Percentiles rank a stretch among this genome's conserved stretches.
Evolutionary conservation across 2,888 invertebrate genomes (phyloP).

Genomic region (Pediacus dermestoides): DNA sequence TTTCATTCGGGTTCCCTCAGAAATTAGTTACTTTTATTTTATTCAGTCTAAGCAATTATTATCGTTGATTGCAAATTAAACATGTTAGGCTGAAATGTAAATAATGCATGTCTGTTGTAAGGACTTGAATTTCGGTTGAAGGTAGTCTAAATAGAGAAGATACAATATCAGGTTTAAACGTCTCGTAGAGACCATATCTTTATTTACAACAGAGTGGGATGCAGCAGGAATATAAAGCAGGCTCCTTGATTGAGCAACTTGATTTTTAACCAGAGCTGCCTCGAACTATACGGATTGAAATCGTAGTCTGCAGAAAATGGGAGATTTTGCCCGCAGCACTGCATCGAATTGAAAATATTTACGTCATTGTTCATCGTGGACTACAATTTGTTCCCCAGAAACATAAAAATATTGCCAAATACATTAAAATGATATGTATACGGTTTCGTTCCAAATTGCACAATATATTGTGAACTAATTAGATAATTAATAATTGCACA

Average conservation of each 20-base stretch:
- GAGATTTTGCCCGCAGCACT: slow-evolving; percentile 39
- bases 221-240: slow-evolving; percentile 48
- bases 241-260: slow-evolving; percentile 51
- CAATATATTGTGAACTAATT: slow-evolving; percentile 10
- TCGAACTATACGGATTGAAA: slow-evolving; percentile 44
- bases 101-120: too few species aligned
- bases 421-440: slow-evolving; percentile 9
- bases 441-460: slow-evolving; percentile 23
- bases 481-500: slow-evolving; percentile 26
- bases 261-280: slow-evolving; percentile 50
- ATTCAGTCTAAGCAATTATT: too few species aligned
- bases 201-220: slow-evolving; percentile 49
- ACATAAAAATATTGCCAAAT: not conserved
- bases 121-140: too few species aligned
- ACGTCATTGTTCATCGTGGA: slow-evolving; percentile 17
- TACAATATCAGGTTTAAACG: too few species aligned
- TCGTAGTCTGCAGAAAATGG: slow-evolving; percentile 36
- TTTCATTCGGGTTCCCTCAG: too few species aligned
- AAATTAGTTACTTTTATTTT: too few species aligned
- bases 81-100: too few species aligned
- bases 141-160: too few species aligned
- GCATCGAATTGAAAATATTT: slow-evolving; percentile 31
- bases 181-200: slow-evolving; percentile 49
- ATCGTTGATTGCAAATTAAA: too few species aligned
- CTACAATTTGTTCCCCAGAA: not conserved